phyloP scores from a whole-genome alignment of 2,888 invertebrate genomes.

The Heteromyza rotundicornis region DNA sequence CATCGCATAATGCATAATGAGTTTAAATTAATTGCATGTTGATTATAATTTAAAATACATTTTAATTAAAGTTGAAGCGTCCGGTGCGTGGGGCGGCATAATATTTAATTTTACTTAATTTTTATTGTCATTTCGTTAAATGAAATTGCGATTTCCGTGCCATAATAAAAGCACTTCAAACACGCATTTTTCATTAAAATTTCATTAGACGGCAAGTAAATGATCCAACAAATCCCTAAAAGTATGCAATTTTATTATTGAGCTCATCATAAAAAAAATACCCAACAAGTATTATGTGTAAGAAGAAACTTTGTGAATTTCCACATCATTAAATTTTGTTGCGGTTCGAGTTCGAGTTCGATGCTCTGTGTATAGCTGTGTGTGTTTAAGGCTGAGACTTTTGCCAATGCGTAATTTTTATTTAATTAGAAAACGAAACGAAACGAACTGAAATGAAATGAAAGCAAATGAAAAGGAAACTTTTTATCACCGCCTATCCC shows the following conservation, averaged over 20 bases:
- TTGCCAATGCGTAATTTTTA: constrained; percentile 40
- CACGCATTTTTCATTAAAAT: constrained; percentile 25
- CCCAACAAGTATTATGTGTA: too few relatives aligned
- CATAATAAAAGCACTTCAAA: constrained; percentile 5
- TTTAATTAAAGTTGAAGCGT: too few relatives aligned
- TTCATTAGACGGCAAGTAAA: constrained; percentile 7
- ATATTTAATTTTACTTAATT: not conserved
- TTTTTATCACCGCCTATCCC: too few relatives aligned
- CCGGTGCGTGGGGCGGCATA: too few relatives aligned
- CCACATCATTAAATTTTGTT: constrained; percentile 48
- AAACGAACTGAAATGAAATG: too few relatives aligned
- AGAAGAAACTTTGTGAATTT: constrained; percentile 42
- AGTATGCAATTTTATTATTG: constrained; percentile 28
- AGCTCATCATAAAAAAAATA: constrained; percentile 3
- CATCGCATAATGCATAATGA: not conserved
- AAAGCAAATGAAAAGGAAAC: too few relatives aligned
- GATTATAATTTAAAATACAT: not conserved
- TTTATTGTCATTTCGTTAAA: not conserved
- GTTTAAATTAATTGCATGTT: constrained; percentile 19
- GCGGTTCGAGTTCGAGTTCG: not conserved
- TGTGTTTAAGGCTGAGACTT: constrained; percentile 10
- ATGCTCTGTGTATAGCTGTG: constrained; percentile 2
- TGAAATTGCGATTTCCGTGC: not conserved
- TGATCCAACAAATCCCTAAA: constrained; percentile 24
- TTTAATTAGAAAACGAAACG: constrained; percentile 48